Conservation (phyloP, 2,113 vertebrate genomes). For the Sinocyclocheilus maitianheensis region DNA sequence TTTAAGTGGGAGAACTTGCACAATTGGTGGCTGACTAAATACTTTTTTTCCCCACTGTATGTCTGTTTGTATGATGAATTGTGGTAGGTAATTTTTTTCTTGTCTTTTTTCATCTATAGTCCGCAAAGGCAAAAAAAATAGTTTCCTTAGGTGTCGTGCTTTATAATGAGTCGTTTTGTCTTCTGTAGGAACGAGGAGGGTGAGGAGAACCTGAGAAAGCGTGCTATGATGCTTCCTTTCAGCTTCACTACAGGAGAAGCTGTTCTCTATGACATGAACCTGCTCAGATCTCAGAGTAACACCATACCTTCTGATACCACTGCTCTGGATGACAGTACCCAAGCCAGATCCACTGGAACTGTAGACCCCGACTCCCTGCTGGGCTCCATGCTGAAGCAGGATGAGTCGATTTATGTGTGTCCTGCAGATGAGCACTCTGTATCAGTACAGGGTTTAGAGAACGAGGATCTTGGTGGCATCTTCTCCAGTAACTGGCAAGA, state of each 20-base stretch:
- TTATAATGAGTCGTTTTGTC: not conserved
- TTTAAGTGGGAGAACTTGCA: too few relatives aligned
- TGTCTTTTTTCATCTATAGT: not conserved
- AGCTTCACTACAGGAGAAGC: conserved; percentile 85
- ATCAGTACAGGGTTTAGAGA: conserved; percentile 61
- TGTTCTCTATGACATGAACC: conserved; percentile 77
- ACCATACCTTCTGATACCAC: conserved; percentile 56
- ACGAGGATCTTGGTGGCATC: conserved; percentile 60
- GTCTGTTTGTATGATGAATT: too few relatives aligned
- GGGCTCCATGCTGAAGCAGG: conserved; percentile 77
- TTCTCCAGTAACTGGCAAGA: conserved; percentile 67
- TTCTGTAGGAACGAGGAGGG: conserved; percentile 83
- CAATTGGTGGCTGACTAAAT: too few relatives aligned
- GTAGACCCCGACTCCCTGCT: conserved; percentile 78
- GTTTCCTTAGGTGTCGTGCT: not conserved
- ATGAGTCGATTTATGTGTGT: conserved; percentile 77
- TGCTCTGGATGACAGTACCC: conserved; percentile 60
- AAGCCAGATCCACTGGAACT: conserved; percentile 55
- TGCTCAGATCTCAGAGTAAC: conserved; percentile 63
- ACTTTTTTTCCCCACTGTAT: too few relatives aligned
- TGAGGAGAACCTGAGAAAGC: conserved; percentile 79
- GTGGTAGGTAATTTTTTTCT: too few relatives aligned
- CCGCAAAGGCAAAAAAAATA: not conserved
- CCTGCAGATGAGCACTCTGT: conserved; percentile 66
- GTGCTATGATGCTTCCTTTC: conserved; percentile 78